Base-by-base conservation (phyloP, 1,140 invertebrate genomes). In the Phenacoccus solenopsis region DNA sequence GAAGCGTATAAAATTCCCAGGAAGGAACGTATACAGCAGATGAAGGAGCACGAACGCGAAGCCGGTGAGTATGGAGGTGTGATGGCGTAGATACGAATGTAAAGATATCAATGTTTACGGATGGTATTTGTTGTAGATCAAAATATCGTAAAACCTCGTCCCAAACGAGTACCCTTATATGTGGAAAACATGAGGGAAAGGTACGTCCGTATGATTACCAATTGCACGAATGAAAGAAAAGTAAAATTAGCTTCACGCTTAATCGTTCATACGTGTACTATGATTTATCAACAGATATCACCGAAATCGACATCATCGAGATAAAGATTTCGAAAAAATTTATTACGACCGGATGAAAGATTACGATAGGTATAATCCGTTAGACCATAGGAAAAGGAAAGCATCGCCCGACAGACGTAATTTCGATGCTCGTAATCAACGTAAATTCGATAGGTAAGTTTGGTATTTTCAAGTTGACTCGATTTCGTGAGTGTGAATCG, bases 1-100 rank as follows among this genome's bases (percentile, higher is more conserved):
- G 91, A 94, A 80, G 86, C 90, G 24, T 98, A 95, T 77, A 86
- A 91, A 78, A 98, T 98, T 76, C 96, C 96, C 10, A 96, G 96
- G 79, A 94, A 95, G 74, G 90, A 96, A 76, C 84, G 93, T 67
- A 89, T 94, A 64, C 90, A 94, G 76, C 89, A 93, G 78, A 92
- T 94, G 89, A 93, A 93, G 76, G 91, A 94, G 75, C 92, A 95
- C 75, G 93, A 96, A 79, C 81, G 90, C 70, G 91, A 94, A 83
- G 92, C 91, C 69, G 38, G 38, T 49, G 2, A 49, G 16, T 49
- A 9, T 9, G 3, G 13, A 3, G 5, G 20, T 49, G 3, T n/a
- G 16, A 16, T 49, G 16, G 20, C n/a, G n/a, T n/a, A n/a, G n/a
- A n/a, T n/a, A n/a, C n/a, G n/a, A n/a, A n/a, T n/a, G n/a, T n/a